Percentiles rank a stretch among this genome's conserved stretches.
phyloP scores from a whole-genome alignment of 2,888 invertebrate genomes.

The Periphyllus acericola region DNA sequence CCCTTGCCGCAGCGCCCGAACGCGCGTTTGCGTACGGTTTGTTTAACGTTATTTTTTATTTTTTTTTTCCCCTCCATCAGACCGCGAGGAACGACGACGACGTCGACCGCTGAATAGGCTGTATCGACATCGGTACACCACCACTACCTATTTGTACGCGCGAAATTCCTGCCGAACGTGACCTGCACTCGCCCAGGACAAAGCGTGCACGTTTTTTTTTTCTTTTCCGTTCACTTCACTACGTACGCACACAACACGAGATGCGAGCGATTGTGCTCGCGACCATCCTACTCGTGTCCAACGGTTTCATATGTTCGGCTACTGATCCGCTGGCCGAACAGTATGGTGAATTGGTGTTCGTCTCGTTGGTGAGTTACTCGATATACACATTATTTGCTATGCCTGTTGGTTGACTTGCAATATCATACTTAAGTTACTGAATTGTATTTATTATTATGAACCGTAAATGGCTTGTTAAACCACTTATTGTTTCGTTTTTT shows the following conservation, averaged over 20 bases:
- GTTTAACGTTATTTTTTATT: neutral
- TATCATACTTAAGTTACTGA: too few relatives aligned
- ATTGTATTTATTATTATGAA: too few relatives aligned
- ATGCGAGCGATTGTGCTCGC: neutral
- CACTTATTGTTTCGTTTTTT: too few relatives aligned
- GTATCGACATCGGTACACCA: neutral
- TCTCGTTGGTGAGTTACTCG: slow-evolving; percentile 17
- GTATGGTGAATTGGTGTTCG: slow-evolving; percentile 40
- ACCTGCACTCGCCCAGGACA: neutral
- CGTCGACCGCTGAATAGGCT: neutral
- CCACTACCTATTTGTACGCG: neutral
- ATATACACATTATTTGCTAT: neutral
- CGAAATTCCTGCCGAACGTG: neutral
- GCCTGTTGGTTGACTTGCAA: too few relatives aligned
- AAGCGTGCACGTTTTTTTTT: neutral
- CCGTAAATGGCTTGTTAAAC: too few relatives aligned
- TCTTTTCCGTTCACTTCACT: neutral
- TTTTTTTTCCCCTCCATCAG: neutral
- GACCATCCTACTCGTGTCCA: neutral
- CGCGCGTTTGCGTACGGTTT: neutral
- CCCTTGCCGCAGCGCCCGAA: too few relatives aligned
- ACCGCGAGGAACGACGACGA: neutral
- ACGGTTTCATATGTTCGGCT: neutral
- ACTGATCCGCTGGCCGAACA: slow-evolving; percentile 37
- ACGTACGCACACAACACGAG: neutral